phyloP scores from a whole-genome alignment of 2,113 vertebrate species.

The Nycticryphes semicollaris region DNA sequence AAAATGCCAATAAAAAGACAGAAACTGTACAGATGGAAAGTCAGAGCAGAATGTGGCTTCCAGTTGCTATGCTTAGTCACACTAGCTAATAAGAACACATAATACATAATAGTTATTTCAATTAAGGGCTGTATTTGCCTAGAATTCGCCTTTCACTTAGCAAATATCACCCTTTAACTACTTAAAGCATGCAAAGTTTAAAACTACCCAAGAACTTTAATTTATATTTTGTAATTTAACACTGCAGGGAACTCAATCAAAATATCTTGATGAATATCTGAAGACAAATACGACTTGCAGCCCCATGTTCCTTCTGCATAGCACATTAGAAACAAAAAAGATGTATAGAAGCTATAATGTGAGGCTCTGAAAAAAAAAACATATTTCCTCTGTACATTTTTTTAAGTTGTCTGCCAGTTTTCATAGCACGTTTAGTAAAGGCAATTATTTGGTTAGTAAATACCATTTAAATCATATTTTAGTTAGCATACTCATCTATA shows the following conservation, averaged over 20 bases:
- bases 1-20: not conserved
- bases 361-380: constrained; percentile 70
- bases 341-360: not conserved
- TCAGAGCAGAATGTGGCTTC: not conserved
- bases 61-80: not conserved
- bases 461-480: constrained; percentile 73
- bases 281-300: constrained; percentile 32
- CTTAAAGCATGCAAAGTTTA: constrained; percentile 13
- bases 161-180: not conserved
- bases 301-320: constrained; percentile 36
- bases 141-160: constrained; percentile 16
- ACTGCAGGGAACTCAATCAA: constrained; percentile 42
- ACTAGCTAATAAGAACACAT: not conserved
- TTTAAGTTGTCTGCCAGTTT: constrained; percentile 69
- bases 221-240: constrained; percentile 58
- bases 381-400: constrained; percentile 57
- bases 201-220: constrained; percentile 5
- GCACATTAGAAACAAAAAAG: constrained; percentile 43
- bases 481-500: constrained; percentile 31
- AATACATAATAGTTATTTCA: not conserved
- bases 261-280: constrained; percentile 42
- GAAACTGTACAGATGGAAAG: not conserved
- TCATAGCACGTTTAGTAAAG: constrained; percentile 71
- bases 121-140: not conserved
- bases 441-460: constrained; percentile 77